A percentile compares a stretch with the other conserved stretches of the same genome.
Evolutionary conservation across 1,140 invertebrate species (phyloP).

Genomic region (Rhynchophorus ferrugineus): DNA sequence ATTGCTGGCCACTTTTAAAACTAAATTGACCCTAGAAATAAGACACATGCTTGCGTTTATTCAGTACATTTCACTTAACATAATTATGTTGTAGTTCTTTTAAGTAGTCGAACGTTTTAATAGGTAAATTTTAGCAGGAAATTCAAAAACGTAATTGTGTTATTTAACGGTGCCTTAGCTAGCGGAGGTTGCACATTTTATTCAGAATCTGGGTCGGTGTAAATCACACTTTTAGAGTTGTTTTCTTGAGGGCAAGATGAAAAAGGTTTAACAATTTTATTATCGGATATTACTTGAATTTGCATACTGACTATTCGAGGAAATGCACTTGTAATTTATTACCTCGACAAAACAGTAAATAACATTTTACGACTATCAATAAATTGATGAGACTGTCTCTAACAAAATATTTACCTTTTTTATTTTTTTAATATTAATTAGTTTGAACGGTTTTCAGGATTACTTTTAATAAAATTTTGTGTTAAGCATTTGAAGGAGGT

Average conservation of each 20-base stretch:
- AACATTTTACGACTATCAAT: neutral
- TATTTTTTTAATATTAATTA: no score
- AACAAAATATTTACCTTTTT: no score
- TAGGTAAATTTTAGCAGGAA: no score
- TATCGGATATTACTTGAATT: neutral
- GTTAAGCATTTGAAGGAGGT: no score
- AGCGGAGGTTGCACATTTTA: neutral
- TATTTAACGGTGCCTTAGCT: no score
- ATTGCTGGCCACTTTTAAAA: constrained; percentile 13
- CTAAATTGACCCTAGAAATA: constrained; percentile 15
- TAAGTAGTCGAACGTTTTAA: no score
- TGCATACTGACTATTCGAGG: neutral
- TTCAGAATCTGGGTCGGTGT: neutral
- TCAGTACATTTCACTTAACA: constrained; percentile 18
- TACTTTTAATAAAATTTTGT: no score
- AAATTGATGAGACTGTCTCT: no score
- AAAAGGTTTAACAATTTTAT: neutral
- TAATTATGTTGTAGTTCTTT: no score
- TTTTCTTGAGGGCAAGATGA: neutral
- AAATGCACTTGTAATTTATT: neutral
- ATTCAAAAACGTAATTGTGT: no score
- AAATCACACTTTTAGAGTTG: neutral
- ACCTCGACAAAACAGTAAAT: neutral
- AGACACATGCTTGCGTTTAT: constrained; percentile 18
- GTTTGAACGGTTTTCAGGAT: no score